A percentile compares a stretch with the other conserved stretches of the same genome.
These are phyloP conservation scores for Idaea biselata DNA, from an alignment of 2,888 invertebrate species.

Conservation along the genomic window DNA sequence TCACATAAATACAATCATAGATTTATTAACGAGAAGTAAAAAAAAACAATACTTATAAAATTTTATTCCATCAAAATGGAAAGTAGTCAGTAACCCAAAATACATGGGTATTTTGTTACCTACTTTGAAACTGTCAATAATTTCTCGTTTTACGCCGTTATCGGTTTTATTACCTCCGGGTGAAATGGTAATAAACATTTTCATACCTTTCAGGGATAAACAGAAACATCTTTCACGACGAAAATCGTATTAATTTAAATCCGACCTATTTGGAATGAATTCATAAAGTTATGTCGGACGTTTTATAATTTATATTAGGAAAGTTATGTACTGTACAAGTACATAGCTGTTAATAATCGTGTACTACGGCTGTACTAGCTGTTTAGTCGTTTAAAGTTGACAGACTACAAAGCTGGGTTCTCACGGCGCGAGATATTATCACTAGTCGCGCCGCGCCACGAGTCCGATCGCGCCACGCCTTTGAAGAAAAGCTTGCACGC, in stretches of 20 bases:
- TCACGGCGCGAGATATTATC: no score
- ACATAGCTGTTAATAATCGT: no score
- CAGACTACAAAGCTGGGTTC: no score
- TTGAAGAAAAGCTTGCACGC: no score
- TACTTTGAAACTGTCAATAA: neutral
- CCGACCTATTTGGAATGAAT: neutral
- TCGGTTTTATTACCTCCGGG: slow-evolving; percentile 1
- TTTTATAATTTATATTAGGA: neutral
- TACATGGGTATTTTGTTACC: neutral
- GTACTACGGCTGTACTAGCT: no score
- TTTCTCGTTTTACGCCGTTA: slow-evolving; percentile 1
- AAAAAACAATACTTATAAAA: neutral
- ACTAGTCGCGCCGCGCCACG: no score
- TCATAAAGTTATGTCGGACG: neutral
- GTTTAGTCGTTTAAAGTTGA: no score
- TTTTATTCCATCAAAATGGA: slow-evolving; percentile 1
- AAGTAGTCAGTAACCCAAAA: neutral
- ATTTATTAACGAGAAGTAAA: neutral
- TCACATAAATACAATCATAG: no score
- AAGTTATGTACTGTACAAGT: neutral
- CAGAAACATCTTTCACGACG: neutral
- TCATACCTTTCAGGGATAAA: neutral
- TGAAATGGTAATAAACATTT: slow-evolving; percentile 1
- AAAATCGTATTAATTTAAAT: neutral
- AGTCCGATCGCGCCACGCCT: no score